Conservation (phyloP, 2,113 vertebrate species). For the Clarias gariepinus region DNA sequence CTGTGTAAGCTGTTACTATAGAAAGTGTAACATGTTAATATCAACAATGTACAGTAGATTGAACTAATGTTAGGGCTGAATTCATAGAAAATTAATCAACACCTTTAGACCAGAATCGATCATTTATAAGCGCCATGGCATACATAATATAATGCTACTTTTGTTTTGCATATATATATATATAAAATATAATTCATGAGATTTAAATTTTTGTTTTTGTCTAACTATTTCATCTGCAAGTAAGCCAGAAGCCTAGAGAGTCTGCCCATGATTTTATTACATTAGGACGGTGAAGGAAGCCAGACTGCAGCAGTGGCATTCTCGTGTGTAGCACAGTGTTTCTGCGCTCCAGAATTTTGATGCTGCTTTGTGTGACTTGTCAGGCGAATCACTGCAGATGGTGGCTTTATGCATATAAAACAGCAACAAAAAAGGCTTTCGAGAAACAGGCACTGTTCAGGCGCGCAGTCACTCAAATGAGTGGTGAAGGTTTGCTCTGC, state of each 20-base stretch:
- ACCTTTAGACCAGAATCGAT: not conserved
- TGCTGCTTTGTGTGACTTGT: slow-evolving; percentile 21
- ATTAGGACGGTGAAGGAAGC: not conserved
- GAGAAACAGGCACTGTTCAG: not conserved
- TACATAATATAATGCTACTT: not conserved
- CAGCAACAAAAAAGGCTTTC: not conserved
- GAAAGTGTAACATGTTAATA: not conserved
- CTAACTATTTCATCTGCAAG: not conserved
- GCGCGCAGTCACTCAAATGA: not conserved
- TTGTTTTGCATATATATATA: too few relatives aligned
- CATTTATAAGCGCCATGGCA: not conserved
- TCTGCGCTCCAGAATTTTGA: not conserved
- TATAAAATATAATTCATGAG: too few relatives aligned
- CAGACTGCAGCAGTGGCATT: slow-evolving; percentile 1
- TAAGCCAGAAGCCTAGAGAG: not conserved
- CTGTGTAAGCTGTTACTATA: not conserved
- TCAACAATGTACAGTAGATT: not conserved
- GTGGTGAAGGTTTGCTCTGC: not conserved
- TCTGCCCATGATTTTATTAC: not conserved
- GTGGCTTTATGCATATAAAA: not conserved
- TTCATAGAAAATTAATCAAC: not conserved
- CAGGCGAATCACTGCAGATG: slow-evolving; percentile 18
- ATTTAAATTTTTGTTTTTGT: not conserved
- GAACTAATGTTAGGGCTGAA: too few relatives aligned
- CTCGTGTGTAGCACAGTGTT: not conserved